Evolutionary conservation across 2,888 invertebrate genomes (phyloP).

Genomic region (Cephus pulcher): DNA sequence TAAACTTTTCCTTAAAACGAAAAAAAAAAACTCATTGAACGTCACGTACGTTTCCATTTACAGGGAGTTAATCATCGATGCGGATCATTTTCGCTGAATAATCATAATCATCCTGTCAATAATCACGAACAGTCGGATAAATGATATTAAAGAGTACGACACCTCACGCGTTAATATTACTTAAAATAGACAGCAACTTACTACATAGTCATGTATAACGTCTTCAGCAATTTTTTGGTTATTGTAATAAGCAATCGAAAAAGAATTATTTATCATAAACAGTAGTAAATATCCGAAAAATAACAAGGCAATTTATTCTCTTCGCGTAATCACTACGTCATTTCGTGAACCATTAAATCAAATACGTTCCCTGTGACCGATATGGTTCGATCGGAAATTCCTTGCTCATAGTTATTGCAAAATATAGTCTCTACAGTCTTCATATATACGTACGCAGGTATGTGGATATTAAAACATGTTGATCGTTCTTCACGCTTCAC

Average conservation of each 20-base stretch:
- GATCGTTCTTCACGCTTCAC: conserved; percentile 15
- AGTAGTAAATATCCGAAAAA: not conserved
- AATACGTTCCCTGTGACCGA: not conserved
- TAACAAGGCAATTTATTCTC: not conserved
- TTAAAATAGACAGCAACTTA: not conserved
- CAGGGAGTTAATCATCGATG: not conserved
- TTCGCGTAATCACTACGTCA: not conserved
- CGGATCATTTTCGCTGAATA: not conserved
- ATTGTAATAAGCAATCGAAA: not conserved
- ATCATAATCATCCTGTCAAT: not conserved
- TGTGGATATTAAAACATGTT: not conserved
- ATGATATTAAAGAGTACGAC: not conserved
- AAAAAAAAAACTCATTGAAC: not conserved
- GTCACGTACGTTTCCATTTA: not conserved
- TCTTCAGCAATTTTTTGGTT: not conserved
- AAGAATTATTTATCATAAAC: not conserved
- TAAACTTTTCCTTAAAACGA: not conserved
- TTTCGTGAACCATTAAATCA: not conserved
- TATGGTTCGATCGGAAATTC: not conserved
- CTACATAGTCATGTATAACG: not conserved
- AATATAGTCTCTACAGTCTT: not conserved
- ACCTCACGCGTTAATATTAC: not conserved
- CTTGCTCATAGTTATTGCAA: not conserved
- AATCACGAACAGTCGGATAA: not conserved
- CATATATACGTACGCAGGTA: not conserved